phyloP scores from a whole-genome alignment of 2,797 vertebrate species.

The Pangasius krempfi region DNA sequence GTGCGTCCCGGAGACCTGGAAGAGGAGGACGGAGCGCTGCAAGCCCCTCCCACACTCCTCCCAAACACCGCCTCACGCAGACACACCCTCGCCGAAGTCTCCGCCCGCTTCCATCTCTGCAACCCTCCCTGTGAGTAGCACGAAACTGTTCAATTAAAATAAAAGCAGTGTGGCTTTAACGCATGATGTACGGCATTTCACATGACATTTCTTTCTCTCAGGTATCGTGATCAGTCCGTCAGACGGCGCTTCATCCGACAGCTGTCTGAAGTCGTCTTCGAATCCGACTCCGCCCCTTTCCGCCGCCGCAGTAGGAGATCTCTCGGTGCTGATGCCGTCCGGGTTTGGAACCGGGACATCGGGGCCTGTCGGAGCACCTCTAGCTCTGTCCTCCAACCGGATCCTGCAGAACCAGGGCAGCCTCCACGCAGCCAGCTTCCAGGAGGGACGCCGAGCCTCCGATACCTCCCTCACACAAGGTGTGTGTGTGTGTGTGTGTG shows the following conservation, averaged over 20 bases:
- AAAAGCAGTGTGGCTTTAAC: not conserved
- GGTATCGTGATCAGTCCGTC: conserved; percentile 87
- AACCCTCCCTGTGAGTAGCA: conserved; percentile 84
- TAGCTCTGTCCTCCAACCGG: conserved; percentile 84
- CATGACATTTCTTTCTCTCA: conserved; percentile 55
- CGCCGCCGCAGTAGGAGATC: conserved; percentile 68
- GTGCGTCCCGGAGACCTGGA: conserved; percentile 82
- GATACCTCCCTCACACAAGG: conserved; percentile 96
- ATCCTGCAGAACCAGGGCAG: conserved; percentile 82
- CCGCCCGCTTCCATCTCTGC: conserved; percentile 83
- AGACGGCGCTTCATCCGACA: conserved; percentile 90
- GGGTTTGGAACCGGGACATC: conserved; percentile 70
- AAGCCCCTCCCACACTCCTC: conserved; percentile 68
- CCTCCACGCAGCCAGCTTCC: conserved; percentile 83
- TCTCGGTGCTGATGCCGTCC: conserved; percentile 75
- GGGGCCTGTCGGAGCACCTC: conserved; percentile 72
- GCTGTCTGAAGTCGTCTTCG: conserved; percentile 88
- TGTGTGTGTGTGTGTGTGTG: conserved; percentile 12
- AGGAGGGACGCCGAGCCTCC: conserved; percentile 92
- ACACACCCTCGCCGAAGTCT: conserved; percentile 93
- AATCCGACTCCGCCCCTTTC: conserved; percentile 70
- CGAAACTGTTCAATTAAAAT: not conserved
- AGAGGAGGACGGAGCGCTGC: conserved; percentile 81
- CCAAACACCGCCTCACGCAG: conserved; percentile 84
- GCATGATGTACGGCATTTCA: not conserved